These are phyloP conservation scores for Narcine bancroftii DNA, from an alignment of 2,113 vertebrate genomes.

Conservation along the genomic window DNA sequence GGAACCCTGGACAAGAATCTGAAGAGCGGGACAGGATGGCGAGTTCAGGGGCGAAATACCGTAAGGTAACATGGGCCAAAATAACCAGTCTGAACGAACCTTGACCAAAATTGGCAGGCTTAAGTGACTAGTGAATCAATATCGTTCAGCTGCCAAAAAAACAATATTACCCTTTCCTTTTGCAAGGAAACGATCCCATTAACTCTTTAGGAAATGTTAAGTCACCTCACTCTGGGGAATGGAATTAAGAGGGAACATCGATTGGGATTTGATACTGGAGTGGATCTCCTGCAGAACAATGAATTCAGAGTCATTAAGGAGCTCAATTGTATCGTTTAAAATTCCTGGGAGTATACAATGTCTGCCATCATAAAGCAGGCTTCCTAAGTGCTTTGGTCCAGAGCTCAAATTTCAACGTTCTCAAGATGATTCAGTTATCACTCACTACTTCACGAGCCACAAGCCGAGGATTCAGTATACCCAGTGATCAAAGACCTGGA, in stretches of 20 bases:
- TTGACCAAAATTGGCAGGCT: background rate
- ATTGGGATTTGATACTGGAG: background rate
- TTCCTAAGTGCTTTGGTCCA: background rate
- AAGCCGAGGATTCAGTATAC: background rate
- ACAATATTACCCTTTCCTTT: background rate
- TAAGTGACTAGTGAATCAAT: background rate
- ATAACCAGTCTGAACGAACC: background rate
- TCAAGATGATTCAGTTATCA: background rate
- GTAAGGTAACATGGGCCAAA: background rate
- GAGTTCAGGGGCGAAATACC: no score
- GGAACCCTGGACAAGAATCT: background rate
- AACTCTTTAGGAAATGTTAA: background rate
- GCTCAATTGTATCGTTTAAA: background rate
- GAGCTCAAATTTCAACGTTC: background rate
- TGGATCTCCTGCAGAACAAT: background rate
- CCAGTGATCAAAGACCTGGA: background rate
- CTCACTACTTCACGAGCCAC: background rate
- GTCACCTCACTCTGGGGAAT: background rate
- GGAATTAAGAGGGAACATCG: background rate
- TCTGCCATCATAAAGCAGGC: no score
- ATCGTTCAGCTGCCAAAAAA: background rate
- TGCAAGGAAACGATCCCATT: background rate
- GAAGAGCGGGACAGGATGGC: background rate
- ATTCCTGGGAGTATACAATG: background rate
- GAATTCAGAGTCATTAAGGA: background rate